A percentile compares a stretch with the other conserved stretches of the same genome.
These are phyloP conservation scores for Nerophis lumbriciformis DNA, from an alignment of 2,113 vertebrate species.

Conservation along the genomic window DNA sequence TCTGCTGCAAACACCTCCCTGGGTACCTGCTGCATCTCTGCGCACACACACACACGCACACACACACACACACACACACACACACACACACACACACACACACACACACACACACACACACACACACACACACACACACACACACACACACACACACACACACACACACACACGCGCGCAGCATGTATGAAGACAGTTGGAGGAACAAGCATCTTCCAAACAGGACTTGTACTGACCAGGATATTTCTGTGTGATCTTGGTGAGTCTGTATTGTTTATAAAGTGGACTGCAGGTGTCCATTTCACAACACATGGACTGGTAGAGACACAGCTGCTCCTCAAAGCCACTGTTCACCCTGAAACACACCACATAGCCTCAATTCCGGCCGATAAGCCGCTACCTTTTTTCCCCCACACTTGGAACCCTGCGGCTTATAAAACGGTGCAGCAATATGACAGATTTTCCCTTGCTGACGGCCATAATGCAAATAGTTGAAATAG, in stretches of 20 bases:
- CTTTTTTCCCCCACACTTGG: too few relatives aligned
- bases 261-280: slow-evolving; percentile 88
- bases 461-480: too few relatives aligned
- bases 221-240: slow-evolving; percentile 64
- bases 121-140: too few relatives aligned
- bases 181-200: background rate
- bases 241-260: slow-evolving; percentile 79
- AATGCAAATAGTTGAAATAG: too few relatives aligned
- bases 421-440: too few relatives aligned
- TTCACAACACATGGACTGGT: slow-evolving; percentile 80
- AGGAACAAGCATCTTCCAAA: background rate
- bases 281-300: slow-evolving; percentile 75
- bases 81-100: too few relatives aligned
- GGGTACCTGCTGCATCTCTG: slow-evolving; percentile 82
- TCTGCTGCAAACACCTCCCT: slow-evolving; percentile 86
- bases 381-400: too few relatives aligned
- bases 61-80: too few relatives aligned
- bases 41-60: slow-evolving; percentile 6
- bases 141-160: too few relatives aligned
- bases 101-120: too few relatives aligned
- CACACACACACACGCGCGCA: too few relatives aligned
- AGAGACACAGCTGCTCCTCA: slow-evolving; percentile 81
- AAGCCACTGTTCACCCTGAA: slow-evolving; percentile 86
- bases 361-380: background rate
- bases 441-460: too few relatives aligned